phyloP scores from a whole-genome alignment of 2,113 vertebrate species.

The Hippocampus mohnikei region DNA sequence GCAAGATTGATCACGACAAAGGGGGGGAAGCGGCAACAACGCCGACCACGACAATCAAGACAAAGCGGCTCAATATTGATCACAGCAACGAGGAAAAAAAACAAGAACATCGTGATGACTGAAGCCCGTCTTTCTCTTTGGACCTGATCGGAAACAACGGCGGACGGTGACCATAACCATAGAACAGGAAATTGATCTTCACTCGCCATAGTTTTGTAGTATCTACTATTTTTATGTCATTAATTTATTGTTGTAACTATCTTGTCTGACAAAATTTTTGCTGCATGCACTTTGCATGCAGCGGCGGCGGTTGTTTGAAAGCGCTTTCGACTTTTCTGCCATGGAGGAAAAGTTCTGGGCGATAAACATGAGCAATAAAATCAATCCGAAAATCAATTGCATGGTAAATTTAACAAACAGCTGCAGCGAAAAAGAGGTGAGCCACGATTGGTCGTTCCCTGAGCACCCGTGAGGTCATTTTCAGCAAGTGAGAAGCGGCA shows the following conservation, averaged over 20 bases:
- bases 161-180: neutral
- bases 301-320: too few relatives aligned
- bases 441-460: too few relatives aligned
- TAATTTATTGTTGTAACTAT: too few relatives aligned
- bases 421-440: too few relatives aligned
- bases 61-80: neutral
- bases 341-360: neutral
- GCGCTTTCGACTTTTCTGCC: neutral
- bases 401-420: too few relatives aligned
- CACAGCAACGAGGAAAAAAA: neutral
- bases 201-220: neutral
- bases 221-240: too few relatives aligned
- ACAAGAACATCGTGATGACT: neutral
- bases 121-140: neutral
- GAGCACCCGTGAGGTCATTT: too few relatives aligned
- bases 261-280: too few relatives aligned
- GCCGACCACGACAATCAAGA: neutral
- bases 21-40: neutral
- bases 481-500: too few relatives aligned
- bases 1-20: constrained; percentile 21
- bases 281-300: too few relatives aligned
- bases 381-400: too few relatives aligned
- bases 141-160: neutral
- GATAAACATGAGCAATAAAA: too few relatives aligned
- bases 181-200: neutral